Base-by-base conservation (phyloP, 2,888 invertebrate species). In the Coenonympha arcania region DNA sequence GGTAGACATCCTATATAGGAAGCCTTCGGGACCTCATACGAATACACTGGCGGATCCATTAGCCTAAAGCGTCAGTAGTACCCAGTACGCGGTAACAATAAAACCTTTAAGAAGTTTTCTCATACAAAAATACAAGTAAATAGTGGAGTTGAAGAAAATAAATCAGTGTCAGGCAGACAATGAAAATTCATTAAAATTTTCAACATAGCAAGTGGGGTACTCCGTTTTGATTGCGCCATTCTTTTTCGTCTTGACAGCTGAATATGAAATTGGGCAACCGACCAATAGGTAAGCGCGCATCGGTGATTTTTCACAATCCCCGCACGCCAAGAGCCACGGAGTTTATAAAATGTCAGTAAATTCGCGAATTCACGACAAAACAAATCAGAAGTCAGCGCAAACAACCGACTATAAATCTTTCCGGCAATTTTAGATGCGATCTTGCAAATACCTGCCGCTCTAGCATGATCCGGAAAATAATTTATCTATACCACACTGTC, bases 341-440 rank as follows among this genome's bases (percentile, higher is more conserved):
- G 49, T 55, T 57, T 57, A 54, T 54, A 56, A 53, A 55, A 55
- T 47, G 54, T 46, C 56, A 48, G 49, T 39, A 71, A 75, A 71
- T 67, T 71, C 69, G 63, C 64, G 66, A 69, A 70, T 74, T 75
- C 71, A 72, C 70, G 71, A 67, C 65, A 63, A 76, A 75, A 79
- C 75, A 78, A 76, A 78, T 79, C 76, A 78, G 76, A 77, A 75
- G 69, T 71, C 62, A 64, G 67, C 66, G 66, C 69, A 73, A 76
- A 76, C 78, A 76, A 73, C 70, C 68, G 69, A 61, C 69, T 61
- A 76, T 79, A 80, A 79, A 79, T 79, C 79, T 76, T 65, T 55
- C 61, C 56, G 63, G 73, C 78, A 79, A 78, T 79, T 79, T 76
- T 71, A 77, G 78, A 79, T 79, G 71, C 71, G 72, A 78, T 79